Base-by-base conservation (phyloP, 92 coral and sea anemone genomes). In the Bergia puertoricense region DNA sequence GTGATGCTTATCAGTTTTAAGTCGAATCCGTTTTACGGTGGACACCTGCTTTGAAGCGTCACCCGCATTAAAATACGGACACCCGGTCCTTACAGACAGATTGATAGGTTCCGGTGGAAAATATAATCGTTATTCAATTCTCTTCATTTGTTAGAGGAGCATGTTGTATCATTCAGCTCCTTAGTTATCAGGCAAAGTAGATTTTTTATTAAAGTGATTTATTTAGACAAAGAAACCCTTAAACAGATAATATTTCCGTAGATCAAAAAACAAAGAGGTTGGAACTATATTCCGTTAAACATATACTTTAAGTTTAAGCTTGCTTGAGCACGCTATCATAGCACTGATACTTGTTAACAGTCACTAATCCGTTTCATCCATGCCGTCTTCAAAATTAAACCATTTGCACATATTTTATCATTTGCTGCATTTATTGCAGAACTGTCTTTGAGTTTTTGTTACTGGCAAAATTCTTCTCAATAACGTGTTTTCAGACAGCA, bases 331-430 rank as follows among this genome's bases (percentile, higher is more conserved):
- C 23, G 69, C 69, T 22, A 62, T 16, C 13, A 22, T 6, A 20
- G n/a, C 54, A 48, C 43, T 50, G 41, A 48, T 23, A 79, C 37
- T 0, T 9, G 9, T 62, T 3, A 0, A 30, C 30, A 30, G 30
- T 30, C 30, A 30, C 30, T 79, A 50, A 79, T 79, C 82, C 67
- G 18, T 50, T 56, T 46, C 82, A 79, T 22, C 30, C 82, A 41
- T 50, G 67, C 82, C 69, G 42, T 79, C 42, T 38, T 36, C 41
- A 20, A 39, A 46, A 46, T 30, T 79, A 79, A 79, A 40, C 18
- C 43, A 48, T 11, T 67, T 42, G n/a, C 82, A 50, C 82, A 46
- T 62, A 18, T 62, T 62, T 20, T 62, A 18, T 4, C 6, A 18
- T 4, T 20, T 22, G 30, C 22, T 5, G 23, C 37, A 18, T 79